These are phyloP conservation scores for Ibidorhyncha struthersii DNA, from an alignment of 2,113 vertebrate species.

Conservation along the genomic window DNA sequence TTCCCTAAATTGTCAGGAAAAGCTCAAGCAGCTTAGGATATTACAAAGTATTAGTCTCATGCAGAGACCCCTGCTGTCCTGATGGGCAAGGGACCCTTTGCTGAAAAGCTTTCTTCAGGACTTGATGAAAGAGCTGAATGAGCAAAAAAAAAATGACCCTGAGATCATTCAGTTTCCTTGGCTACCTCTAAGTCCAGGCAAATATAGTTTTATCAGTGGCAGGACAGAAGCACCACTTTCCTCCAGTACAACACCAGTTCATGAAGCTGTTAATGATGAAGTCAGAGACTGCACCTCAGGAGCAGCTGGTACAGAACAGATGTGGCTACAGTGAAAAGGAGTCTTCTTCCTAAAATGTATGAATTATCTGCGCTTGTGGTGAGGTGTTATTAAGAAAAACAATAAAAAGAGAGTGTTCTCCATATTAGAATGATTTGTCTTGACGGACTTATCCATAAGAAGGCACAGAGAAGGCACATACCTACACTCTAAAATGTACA, in stretches of 20 bases:
- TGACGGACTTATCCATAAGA: background rate
- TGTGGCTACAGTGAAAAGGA: background rate
- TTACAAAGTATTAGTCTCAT: background rate
- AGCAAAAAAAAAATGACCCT: background rate
- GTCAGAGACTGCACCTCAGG: background rate
- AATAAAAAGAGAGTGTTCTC: background rate
- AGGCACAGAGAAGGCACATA: background rate
- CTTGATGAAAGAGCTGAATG: background rate
- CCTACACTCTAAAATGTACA: background rate
- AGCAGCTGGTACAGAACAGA: background rate
- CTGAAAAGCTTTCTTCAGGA: slow-evolving; percentile 2
- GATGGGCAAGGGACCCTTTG: background rate
- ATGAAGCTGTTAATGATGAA: background rate
- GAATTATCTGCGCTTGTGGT: background rate
- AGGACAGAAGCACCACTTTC: background rate
- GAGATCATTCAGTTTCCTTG: background rate
- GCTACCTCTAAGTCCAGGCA: background rate
- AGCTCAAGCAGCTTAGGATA: slow-evolving; percentile 5
- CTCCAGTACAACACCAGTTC: background rate
- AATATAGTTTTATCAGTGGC: background rate
- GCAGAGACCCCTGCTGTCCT: background rate
- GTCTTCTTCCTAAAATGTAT: background rate
- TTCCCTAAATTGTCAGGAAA: slow-evolving; percentile 7
- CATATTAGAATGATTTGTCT: background rate
- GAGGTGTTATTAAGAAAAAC: background rate